phyloP scores from a whole-genome alignment of 2,113 vertebrate species.

The Pelobates fuscus region DNA sequence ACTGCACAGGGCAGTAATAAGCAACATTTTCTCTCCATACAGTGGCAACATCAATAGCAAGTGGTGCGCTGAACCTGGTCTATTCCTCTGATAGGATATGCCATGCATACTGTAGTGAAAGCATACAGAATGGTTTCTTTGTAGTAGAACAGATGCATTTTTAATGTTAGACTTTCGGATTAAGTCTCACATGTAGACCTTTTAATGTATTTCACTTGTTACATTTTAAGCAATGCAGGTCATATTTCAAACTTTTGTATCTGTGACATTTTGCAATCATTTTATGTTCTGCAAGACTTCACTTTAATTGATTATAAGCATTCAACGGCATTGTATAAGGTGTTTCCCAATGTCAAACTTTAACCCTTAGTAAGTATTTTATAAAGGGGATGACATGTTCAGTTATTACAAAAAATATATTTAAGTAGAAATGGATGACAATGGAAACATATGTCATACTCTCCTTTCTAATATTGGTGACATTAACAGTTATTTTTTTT shows the following conservation, averaged over 20 bases:
- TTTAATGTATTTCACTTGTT: constrained; percentile 37
- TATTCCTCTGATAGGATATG: no score
- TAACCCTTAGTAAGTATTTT: constrained; percentile 25
- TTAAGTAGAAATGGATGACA: no score
- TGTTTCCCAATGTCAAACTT: constrained; percentile 28
- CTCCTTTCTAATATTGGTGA: no score
- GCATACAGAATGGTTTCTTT: not conserved
- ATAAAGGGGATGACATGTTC: not conserved
- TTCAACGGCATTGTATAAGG: constrained; percentile 10
- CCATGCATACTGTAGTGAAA: no score
- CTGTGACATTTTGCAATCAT: constrained; percentile 48
- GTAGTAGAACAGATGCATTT: not conserved
- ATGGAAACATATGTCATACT: no score
- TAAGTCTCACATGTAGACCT: constrained; percentile 25
- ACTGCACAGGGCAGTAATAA: no score
- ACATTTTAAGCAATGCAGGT: constrained; percentile 25
- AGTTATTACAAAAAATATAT: no score
- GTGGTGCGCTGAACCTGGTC: no score
- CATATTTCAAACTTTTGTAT: constrained; percentile 47
- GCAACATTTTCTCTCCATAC: no score
- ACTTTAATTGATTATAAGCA: constrained; percentile 48
- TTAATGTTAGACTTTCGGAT: constrained; percentile 19
- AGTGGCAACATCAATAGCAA: no score
- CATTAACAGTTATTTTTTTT: no score
- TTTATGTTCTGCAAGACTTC: constrained; percentile 46